These are phyloP conservation scores for Meda fulgida DNA, from an alignment of 2,797 vertebrate genomes.

Conservation along the genomic window DNA sequence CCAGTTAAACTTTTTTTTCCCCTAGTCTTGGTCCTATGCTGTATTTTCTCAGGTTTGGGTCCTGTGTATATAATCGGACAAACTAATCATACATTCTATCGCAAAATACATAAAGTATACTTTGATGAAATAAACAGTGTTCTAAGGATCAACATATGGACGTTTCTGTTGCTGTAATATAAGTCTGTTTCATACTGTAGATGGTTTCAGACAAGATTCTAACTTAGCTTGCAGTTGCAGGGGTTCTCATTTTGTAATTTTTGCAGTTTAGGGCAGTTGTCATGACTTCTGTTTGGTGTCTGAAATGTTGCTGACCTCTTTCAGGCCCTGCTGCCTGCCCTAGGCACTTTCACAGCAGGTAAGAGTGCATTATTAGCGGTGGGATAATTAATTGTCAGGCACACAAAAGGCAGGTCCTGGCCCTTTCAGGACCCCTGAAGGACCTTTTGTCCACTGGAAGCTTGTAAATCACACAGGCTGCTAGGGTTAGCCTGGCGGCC, in stretches of 20 bases:
- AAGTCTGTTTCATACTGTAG: not conserved
- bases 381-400: slow-evolving; percentile 67
- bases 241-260: slow-evolving; percentile 21
- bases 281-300: slow-evolving; percentile 58
- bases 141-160: not conserved
- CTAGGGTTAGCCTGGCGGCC: slow-evolving; percentile 30
- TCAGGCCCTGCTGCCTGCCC: slow-evolving; percentile 8
- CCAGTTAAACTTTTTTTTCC: slow-evolving; percentile 26
- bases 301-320: slow-evolving; percentile 44
- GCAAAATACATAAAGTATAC: not conserved
- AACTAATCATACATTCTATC: slow-evolving; percentile 20
- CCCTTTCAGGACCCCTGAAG: slow-evolving; percentile 55
- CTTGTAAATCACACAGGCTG: slow-evolving; percentile 59
- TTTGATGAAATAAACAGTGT: not conserved
- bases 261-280: slow-evolving; percentile 45
- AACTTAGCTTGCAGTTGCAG: slow-evolving; percentile 8
- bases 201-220: not conserved
- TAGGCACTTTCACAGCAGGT: slow-evolving; percentile 64
- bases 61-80: slow-evolving; percentile 8
- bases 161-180: slow-evolving; percentile 6
- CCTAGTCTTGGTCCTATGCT: not conserved
- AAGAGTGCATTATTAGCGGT: slow-evolving; percentile 63
- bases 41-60: slow-evolving; percentile 37
- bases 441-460: slow-evolving; percentile 52
- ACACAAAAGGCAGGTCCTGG: slow-evolving; percentile 57